Conservation (phyloP, 64 coral and sea anemone genomes). For the Montipora foliosa region DNA sequence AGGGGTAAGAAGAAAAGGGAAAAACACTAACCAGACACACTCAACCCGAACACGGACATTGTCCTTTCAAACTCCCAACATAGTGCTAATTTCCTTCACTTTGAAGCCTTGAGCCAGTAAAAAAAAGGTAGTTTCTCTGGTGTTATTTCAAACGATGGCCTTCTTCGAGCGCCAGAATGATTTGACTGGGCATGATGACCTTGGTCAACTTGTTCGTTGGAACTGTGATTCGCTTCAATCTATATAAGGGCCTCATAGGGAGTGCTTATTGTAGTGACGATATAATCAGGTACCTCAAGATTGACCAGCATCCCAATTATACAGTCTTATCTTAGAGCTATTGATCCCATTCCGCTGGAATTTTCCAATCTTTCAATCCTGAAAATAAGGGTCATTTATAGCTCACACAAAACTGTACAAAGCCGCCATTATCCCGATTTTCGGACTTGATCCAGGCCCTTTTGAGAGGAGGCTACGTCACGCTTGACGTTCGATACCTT, state of each 20-base stretch:
- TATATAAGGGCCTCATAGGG: too few species aligned
- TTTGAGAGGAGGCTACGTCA: too few species aligned
- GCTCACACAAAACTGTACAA: background rate
- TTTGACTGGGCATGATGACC: background rate
- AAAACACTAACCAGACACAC: too few species aligned
- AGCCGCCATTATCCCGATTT: too few species aligned
- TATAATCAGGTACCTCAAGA: slow-evolving; percentile 43
- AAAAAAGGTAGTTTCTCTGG: slow-evolving; percentile 3
- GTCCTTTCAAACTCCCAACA: too few species aligned
- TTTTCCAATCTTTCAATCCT: slow-evolving; percentile 25
- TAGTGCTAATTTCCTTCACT: too few species aligned
- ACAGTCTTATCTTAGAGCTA: slow-evolving; percentile 45
- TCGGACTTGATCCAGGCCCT: too few species aligned
- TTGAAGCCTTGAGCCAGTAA: too few species aligned
- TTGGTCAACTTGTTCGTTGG: background rate
- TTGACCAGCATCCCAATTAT: slow-evolving; percentile 50
- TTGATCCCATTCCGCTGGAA: background rate
- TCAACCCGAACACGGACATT: too few species aligned
- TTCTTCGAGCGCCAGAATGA: slow-evolving; percentile 19
- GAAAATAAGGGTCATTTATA: slow-evolving; percentile 53
- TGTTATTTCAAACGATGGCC: slow-evolving; percentile 48
- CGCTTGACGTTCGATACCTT: too few species aligned
- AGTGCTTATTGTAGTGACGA: background rate
- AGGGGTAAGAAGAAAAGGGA: too few species aligned
- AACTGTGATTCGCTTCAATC: background rate